Evolutionary conservation across 2,113 vertebrate genomes (phyloP), one percentile per base, ranked within the genome.

Genomic region (Eira barbara): DNA sequence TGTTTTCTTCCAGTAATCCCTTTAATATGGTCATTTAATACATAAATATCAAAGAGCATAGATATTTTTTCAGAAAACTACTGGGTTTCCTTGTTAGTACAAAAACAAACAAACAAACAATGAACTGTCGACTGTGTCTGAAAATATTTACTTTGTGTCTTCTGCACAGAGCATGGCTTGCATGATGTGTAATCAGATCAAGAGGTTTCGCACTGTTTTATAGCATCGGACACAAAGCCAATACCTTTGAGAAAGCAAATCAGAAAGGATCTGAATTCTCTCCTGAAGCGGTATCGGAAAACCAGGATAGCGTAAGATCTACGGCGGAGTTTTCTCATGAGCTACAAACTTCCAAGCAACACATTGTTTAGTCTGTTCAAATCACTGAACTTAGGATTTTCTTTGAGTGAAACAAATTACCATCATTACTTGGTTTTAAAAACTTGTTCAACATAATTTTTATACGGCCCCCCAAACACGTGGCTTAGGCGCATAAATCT

Each of bases 381-480:
- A 87, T 86, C 93, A 65, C 55, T 20, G 0, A 0, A 0, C 45
- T 96, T 71, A 85, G 57, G 97, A 95, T 95, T 90, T 49, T 45
- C 89, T 97, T 97, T 94, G 79, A 84, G 81, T 57, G 95, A 92
- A 98, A 97, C 73, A 88, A 98, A 95, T 20, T 97, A 87, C 67
- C 81, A n/a, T 88, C 61, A 88, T 92, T 86, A 74, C 45, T 84
- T 90, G 34, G 4, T 63, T 95, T 98, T 97, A 98, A 96, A 97
- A 98, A 97, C 6, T 55, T 78, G 2, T 89, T 96, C 93, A 67
- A 71, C 88, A 67, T 95, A 79, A 90, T 96, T 88, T 98, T 96
- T 89, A 95, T 97, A 88, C 61, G 89, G 80, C 95, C 95, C 95
- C 71, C 80, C 89, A 97, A 97, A 97, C 95, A 98, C 96, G 97